Conservation (phyloP, 1,140 invertebrate species). For the Microvelia longipes region DNA sequence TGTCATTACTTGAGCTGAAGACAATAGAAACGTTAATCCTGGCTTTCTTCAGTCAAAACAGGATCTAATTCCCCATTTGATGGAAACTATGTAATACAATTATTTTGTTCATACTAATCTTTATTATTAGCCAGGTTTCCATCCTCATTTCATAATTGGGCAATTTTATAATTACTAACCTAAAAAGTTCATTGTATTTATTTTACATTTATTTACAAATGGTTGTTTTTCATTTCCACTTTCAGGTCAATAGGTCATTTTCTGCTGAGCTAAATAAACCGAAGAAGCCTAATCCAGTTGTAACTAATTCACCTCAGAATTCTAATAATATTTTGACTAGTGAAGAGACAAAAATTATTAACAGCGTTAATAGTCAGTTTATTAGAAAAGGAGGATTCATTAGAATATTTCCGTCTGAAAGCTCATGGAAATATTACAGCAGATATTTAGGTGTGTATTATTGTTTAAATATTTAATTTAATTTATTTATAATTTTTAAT, state of each 20-base stretch:
- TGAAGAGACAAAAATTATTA: slow-evolving; percentile 64
- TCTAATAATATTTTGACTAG: slow-evolving; percentile 25
- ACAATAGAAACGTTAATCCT: too few species aligned
- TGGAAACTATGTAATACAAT: too few species aligned
- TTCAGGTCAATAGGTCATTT: background rate
- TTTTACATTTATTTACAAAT: too few species aligned
- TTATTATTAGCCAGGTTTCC: too few species aligned
- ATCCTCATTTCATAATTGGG: too few species aligned
- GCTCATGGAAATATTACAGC: slow-evolving; percentile 68
- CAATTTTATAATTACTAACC: too few species aligned
- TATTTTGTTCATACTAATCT: too few species aligned
- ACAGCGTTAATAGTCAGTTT: slow-evolving; percentile 65
- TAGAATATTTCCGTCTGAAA: slow-evolving; percentile 75
- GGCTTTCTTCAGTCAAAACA: too few species aligned
- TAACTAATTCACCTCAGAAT: slow-evolving; percentile 29
- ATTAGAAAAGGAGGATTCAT: slow-evolving; percentile 74
- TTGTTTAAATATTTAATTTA: background rate
- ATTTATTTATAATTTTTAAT: slow-evolving; percentile 7
- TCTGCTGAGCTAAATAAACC: slow-evolving; percentile 30
- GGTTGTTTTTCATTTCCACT: too few species aligned
- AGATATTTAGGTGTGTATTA: slow-evolving; percentile 44
- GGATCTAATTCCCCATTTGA: too few species aligned
- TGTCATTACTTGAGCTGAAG: too few species aligned
- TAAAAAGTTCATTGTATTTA: too few species aligned
- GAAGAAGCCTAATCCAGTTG: slow-evolving; percentile 37